Base-by-base conservation (phyloP, 2,888 invertebrate species). In the Nowickia ferox region DNA sequence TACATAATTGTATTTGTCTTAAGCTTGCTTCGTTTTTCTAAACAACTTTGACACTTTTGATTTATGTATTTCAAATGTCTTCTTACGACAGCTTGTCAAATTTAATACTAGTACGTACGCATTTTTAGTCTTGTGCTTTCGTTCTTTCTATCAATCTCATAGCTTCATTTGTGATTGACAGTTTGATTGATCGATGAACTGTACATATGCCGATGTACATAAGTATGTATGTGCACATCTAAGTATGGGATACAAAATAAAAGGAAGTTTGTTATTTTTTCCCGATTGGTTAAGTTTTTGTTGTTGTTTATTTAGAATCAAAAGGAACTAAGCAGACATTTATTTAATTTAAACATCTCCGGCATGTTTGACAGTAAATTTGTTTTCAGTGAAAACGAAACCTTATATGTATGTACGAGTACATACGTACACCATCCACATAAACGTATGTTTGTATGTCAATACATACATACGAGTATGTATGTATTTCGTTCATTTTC, bases 101-200 rank as follows among this genome's bases (percentile, higher is more conserved):
- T 75, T 57, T 76, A 72, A 48, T 80, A 75, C 59, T 51, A 68
- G 17, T 46, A 13, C 13, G 44, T 42, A 65, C 17, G n/a, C 22
- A 46, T 59, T 78, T 61, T 63, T 15, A n/a, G 22, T 17, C 55
- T 57, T 46, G 19, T 72, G 46, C 19, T 55, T 61, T 15, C 46
- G 44, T 48, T 71, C 51, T 42, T 78, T 53, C 78, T 53, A 69
- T 61, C 78, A 51, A 63, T 78, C 53, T 79, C 68, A 77, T 53
- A 84, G 66, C 66, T 74, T 72, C 77, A 84, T 66, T 72, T 78
- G 59, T 78, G 83, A 84, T 84, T 84, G 83, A 84, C 83, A 72
- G 72, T 38, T 84, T 84, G 83, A 84, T 78, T 84, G 77, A 84
- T 78, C 53, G 77, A 66, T 72, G 38, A 61, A 4, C 42, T 19